A percentile compares a stretch with the other conserved stretches of the same genome.
Conservation (phyloP, 2,888 invertebrate genomes). For the Idaea aversata region DNA sequence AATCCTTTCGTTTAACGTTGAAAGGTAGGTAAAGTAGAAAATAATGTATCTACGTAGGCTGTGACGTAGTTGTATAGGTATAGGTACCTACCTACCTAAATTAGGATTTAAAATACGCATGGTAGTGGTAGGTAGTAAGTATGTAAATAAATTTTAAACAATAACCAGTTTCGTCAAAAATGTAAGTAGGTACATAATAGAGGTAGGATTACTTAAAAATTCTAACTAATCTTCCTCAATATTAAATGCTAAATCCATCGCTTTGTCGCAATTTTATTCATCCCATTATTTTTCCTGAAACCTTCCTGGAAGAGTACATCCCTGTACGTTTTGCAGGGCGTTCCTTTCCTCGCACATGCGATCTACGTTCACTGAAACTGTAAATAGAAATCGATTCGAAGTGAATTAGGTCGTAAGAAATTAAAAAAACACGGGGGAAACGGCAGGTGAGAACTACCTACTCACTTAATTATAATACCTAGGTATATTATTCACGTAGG, state of each 20-base stretch:
- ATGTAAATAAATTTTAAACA: no score
- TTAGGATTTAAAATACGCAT: no score
- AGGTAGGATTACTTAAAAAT: no score
- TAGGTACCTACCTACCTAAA: background rate
- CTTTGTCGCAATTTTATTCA: no score
- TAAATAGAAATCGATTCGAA: conserved; percentile 69
- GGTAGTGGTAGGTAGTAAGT: no score
- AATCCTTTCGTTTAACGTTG: no score
- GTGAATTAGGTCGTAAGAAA: conserved; percentile 45
- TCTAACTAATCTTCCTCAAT: no score
- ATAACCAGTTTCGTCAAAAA: no score
- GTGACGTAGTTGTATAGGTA: background rate
- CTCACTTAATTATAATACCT: background rate
- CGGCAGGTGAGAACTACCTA: background rate
- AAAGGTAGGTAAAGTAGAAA: background rate
- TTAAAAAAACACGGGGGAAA: background rate
- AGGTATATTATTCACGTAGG: background rate
- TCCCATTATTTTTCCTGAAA: background rate
- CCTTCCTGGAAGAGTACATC: conserved; percentile 31
- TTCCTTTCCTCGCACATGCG: conserved; percentile 67
- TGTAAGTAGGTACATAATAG: no score
- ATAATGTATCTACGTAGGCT: conserved; percentile 1
- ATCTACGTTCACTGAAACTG: conserved; percentile 46
- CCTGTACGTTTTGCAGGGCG: conserved; percentile 48
- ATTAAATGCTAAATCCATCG: no score